Percentiles rank a stretch among this genome's conserved stretches.
Evolutionary conservation across 37 sponge, comb jelly and placozoan genomes (phyloP).

Genomic region (Beroe ovata): DNA sequence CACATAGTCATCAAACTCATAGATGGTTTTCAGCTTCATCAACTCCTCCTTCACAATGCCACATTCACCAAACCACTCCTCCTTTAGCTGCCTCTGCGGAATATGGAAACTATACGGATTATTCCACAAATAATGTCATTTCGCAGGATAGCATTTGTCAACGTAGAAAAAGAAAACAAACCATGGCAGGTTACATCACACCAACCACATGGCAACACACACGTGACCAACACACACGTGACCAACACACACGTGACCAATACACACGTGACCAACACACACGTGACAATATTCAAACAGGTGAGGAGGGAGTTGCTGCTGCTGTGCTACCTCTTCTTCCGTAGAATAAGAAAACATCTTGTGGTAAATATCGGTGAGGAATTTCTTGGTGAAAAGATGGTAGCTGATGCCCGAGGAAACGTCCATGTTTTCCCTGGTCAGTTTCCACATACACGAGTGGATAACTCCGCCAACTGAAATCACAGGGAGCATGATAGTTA

Average conservation of each 20-base stretch:
- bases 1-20: not conserved
- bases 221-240: too few relatives aligned
- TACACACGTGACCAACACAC: too few relatives aligned
- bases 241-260: too few relatives aligned
- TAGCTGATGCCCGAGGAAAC: not conserved
- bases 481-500: not conserved
- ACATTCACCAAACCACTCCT: not conserved
- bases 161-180: too few relatives aligned
- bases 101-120: too few relatives aligned
- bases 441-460: slow-evolving; percentile 20
- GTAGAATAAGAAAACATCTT: not conserved
- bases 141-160: too few relatives aligned
- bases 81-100: slow-evolving; percentile 10
- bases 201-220: too few relatives aligned
- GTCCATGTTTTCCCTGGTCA: not conserved
- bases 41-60: not conserved
- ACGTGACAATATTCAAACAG: too few relatives aligned
- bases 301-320: too few relatives aligned
- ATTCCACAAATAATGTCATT: too few relatives aligned
- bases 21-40: not conserved
- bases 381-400: not conserved
- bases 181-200: too few relatives aligned
- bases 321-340: slow-evolving; percentile 35
- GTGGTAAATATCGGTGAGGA: not conserved
- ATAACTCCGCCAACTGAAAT: slow-evolving; percentile 13